Conservation (phyloP, 2,888 invertebrate species). For the Eilema depressum region DNA sequence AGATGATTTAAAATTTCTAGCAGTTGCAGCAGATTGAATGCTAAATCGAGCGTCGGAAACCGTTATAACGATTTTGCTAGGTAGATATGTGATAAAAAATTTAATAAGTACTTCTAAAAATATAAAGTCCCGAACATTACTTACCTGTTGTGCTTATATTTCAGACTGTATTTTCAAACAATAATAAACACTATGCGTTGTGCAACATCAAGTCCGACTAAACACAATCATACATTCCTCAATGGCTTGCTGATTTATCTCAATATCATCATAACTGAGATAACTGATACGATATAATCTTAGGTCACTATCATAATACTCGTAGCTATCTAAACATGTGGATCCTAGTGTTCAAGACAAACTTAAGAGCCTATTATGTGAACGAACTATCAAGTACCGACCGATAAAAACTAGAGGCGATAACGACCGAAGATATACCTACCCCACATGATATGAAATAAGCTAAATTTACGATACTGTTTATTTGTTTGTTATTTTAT, state of each 20-base stretch:
- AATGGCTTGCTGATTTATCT: neutral
- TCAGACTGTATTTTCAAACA: neutral
- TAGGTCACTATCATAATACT: neutral
- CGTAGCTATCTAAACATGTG: neutral
- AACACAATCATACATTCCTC: neutral
- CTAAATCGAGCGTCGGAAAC: too few species aligned
- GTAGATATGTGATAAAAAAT: neutral
- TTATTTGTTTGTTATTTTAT: neutral
- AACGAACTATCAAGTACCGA: neutral
- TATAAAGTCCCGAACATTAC: neutral
- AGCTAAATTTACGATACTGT: too few species aligned
- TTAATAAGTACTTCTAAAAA: neutral
- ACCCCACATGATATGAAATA: too few species aligned
- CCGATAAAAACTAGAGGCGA: neutral
- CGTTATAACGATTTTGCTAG: too few species aligned
- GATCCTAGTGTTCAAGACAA: neutral
- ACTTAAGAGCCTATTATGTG: neutral
- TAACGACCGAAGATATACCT: neutral
- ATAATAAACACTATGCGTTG: neutral
- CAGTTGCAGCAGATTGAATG: too few species aligned
- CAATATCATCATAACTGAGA: neutral
- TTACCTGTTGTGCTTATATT: neutral
- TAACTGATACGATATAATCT: slow-evolving; percentile 1
- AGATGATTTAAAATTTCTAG: neutral
- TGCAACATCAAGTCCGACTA: neutral